Evolutionary conservation across 2,888 invertebrate species (phyloP), one percentile per base, ranked within the genome.

Genomic region (Oligia latruncula): DNA sequence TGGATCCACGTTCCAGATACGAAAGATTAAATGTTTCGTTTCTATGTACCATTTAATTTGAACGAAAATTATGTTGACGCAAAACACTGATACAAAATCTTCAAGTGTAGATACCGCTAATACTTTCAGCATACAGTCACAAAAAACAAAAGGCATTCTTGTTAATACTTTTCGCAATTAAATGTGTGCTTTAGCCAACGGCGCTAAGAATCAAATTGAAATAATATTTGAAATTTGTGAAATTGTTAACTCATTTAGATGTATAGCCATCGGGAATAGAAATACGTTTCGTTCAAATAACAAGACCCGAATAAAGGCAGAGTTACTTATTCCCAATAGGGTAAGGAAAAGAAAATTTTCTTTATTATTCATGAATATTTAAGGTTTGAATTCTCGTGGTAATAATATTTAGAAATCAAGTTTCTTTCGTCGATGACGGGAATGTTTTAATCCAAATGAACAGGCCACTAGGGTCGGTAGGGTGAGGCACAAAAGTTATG

Each of bases 281-380:
- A 92, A 90, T 91, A 92, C 91, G 89, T 92, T 91, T 88, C 88
- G 86, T 91, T 92, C 90, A 91, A 92, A 92, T 92, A 92, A 91
- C 87, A 90, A 89, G 85, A 86, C 82, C 81, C 78, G 90, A 90
- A 91, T 92, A 90, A 92, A 90, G 81, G 81, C 82, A 82, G 72
- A 84, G 80, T 78, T 89, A 74, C 73, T 82, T 88, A 90, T 91
- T 92, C 90, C 90, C 91, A 76, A 87, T 74, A 87, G 89, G 84
- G 74, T 77, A 80, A 80, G 72, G 83, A 79, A 86, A 87, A 81
- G 81, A 83, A 88, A 87, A 87, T 87, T 85, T 90, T 81, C 87
- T 86, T 87, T 86, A 86, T 87, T 82, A 85, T 86, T 89, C 90
- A 90, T 91, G 90, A 90, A 91, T 90, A 90, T 90, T 90, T 90